phyloP scores from a whole-genome alignment of 1,140 invertebrate genomes.

The Apolygus lucorum region DNA sequence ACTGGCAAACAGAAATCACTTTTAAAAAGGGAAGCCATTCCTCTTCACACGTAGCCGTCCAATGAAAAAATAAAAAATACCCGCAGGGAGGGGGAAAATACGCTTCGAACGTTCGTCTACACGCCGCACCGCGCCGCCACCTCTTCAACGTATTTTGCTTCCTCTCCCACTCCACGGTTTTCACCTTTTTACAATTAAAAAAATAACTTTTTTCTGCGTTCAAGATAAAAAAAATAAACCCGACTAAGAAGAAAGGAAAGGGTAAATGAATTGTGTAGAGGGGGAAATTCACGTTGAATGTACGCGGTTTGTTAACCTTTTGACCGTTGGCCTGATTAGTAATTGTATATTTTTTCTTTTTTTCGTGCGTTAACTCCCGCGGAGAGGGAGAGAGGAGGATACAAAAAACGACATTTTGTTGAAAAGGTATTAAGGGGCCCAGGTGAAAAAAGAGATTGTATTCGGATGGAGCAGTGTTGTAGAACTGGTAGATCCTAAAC shows the following conservation, averaged over 20 bases:
- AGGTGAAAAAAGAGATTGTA: no score
- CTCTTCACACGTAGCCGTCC: conserved; percentile 10
- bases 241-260: background rate
- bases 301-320: conserved; percentile 14
- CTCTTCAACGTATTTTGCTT: background rate
- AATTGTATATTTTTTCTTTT: no score
- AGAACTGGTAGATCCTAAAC: no score
- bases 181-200: background rate
- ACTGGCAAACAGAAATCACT: conserved; percentile 13
- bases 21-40: background rate
- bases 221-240: background rate
- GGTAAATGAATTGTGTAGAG: background rate
- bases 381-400: no score
- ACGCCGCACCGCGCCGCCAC: background rate
- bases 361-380: no score
- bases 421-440: no score
- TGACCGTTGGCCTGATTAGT: conserved; percentile 8
- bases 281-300: background rate
- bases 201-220: background rate
- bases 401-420: no score
- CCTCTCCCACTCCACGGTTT: background rate
- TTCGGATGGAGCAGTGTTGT: no score
- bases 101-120: background rate
- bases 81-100: background rate
- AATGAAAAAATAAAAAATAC: conserved; percentile 5